These are phyloP conservation scores for Enteromius trimaculatus DNA, from an alignment of 2,797 vertebrate species.

Conservation along the genomic window DNA sequence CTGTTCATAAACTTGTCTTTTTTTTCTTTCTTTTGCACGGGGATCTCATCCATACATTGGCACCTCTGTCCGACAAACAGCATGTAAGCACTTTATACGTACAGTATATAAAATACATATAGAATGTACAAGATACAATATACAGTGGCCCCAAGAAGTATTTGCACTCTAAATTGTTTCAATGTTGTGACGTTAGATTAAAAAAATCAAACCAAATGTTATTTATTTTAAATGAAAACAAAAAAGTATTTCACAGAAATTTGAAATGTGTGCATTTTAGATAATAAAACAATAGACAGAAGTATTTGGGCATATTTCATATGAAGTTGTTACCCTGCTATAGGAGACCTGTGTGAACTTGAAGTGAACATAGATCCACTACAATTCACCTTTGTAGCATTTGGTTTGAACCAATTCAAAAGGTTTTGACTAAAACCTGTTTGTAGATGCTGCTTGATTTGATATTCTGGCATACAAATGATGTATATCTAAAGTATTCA, in stretches of 20 bases:
- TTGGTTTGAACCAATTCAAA: background rate
- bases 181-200: background rate
- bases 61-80: constrained; percentile 57
- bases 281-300: background rate
- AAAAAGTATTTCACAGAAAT: background rate
- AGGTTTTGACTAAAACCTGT: background rate
- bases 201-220: background rate
- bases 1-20: background rate
- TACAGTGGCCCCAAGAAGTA: background rate
- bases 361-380: background rate
- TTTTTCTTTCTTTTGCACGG: constrained; percentile 13
- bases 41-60: constrained; percentile 20
- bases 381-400: background rate
- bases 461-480: background rate
- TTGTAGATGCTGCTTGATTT: background rate
- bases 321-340: background rate
- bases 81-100: constrained; percentile 72
- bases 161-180: background rate
- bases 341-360: background rate
- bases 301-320: background rate
- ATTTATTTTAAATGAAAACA: background rate
- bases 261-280: background rate
- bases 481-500: background rate
- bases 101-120: background rate
- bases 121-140: background rate